Base-by-base conservation (phyloP, 2,888 invertebrate species). In the Reticulitermes lucifugus region DNA sequence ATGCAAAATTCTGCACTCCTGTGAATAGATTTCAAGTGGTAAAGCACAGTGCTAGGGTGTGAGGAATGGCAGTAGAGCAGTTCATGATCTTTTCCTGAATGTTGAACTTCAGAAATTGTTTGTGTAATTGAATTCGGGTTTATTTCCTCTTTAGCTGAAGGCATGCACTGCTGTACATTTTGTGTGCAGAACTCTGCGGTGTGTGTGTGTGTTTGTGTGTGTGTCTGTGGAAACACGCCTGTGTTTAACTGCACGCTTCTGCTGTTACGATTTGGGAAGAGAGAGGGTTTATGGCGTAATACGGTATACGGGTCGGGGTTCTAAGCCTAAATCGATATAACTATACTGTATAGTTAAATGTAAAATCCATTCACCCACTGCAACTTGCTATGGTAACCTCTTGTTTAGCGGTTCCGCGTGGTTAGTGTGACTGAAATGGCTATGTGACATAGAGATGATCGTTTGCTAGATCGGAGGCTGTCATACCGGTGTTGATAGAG, bases 91-190 rank as follows among this genome's bases (percentile, higher is more conserved):
- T 79, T 79, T 79, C 79, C 79, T 79, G 46, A 79, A 55, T 29
- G 51, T 51, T 79, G 25, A 79, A 79, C 79, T 79, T 79, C 46
- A 79, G 79, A 79, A 79, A 79, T 79, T 79, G 79, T 79, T 79
- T 79, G 79, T 43, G 79, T 79, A 79, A 79, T 79, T 79, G 79
- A 79, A 79, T 79, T 79, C 79, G 18, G 55, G 55, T 55, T 55
- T 55, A 55, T 55, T 55, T 55, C 1, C 55, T 65, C n/a, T 65
- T 65, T 65, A 65, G n/a, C 14, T 65, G 65, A n/a, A 25, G 25
- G 65, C 65, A 65, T n/a, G 65, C 65, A 65, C 65, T 25, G 25
- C 65, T 65, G 65, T 65, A 25, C 65, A 65, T 65, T 65, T 65
- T 65, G 25, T 65, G 60, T 60, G 60, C 22, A 60, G 6, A 60